Base-by-base conservation (phyloP, 2,797 vertebrate species). In the Busarellus nigricollis region DNA sequence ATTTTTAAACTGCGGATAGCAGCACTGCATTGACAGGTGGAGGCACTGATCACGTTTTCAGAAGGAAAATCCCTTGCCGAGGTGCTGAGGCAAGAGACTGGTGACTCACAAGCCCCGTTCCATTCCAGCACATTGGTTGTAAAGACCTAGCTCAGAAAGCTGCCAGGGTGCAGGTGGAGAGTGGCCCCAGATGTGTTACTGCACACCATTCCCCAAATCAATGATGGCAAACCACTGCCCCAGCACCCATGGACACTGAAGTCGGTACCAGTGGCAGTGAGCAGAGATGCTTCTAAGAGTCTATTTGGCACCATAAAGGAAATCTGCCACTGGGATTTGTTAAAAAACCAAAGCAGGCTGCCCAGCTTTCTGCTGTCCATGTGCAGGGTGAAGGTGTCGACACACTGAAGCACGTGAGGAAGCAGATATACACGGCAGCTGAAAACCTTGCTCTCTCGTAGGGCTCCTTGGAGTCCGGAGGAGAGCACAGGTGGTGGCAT, bases 51-150 rank as follows among this genome's bases (percentile, higher is more conserved):
- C 40, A 31, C 2, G 5, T 63, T 69, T 84, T 44, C 61, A 25
- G 42, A 84, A 69, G 42, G 61, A 40, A 79, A 84, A 71, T 17
- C 57, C 33, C 40, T 66, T 21, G 2, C 12, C 2, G 11, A 83
- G 59, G 15, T 52, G 13, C 59, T 40, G 13, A 45, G 61, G 38
- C n/a, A 69, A 71, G 24, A 62, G 21, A 10, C 22, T 10, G 14
- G 37, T 19, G 26, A 29, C 19, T 47, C 15, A 18, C 21, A 55
- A 24, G 7, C 11, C 26, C 47, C 10, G 2, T 19, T 49, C 18
- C 33, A 13, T 47, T 50, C 66, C 37, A 45, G 26, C 59, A n/a
- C 0, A 0, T 21, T 33, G 52, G 9, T 8, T 59, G 29, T 42
- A 17, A 76, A 59, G 20, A 61, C 3, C 5, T 29, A 16, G 2